phyloP scores from a whole-genome alignment of 2,888 invertebrate species.

The Heliconius sara region DNA sequence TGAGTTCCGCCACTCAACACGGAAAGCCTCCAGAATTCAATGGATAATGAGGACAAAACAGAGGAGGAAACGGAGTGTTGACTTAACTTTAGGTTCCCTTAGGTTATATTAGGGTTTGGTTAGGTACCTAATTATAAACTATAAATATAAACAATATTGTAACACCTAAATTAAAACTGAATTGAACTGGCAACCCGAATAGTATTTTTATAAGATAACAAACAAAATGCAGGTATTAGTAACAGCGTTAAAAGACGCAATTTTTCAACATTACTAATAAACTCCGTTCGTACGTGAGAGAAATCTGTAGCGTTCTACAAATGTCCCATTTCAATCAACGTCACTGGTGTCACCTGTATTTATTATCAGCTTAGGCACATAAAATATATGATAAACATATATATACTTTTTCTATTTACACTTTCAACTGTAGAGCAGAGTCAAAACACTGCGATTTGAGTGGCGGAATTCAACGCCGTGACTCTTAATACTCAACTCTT shows the following conservation, averaged over 20 bases:
- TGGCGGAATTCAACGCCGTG: too few relatives aligned
- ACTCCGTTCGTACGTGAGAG: slow-evolving; percentile 62
- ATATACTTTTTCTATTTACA: neutral
- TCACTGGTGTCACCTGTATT: slow-evolving; percentile 61
- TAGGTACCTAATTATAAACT: too few relatives aligned
- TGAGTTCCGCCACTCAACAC: too few relatives aligned
- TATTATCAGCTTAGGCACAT: slow-evolving; percentile 60
- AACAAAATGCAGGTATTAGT: neutral
- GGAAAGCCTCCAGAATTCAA: too few relatives aligned
- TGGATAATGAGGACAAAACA: too few relatives aligned
- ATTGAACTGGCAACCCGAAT: neutral
- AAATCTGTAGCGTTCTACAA: slow-evolving; percentile 60
- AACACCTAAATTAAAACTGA: neutral
- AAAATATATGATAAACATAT: slow-evolving; percentile 9
- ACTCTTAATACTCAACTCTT: too few relatives aligned
- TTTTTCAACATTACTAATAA: slow-evolving; percentile 66
- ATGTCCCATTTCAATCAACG: slow-evolving; percentile 70
- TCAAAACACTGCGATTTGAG: too few relatives aligned
- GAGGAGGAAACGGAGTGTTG: too few relatives aligned
- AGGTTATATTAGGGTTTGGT: too few relatives aligned
- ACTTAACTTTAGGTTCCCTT: too few relatives aligned
- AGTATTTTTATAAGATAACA: neutral
- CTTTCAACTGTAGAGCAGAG: too few relatives aligned
- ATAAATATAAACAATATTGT: neutral
- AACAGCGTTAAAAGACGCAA: slow-evolving; percentile 51